phyloP scores from a whole-genome alignment of 2,113 vertebrate genomes.

The Podilymbus podiceps region DNA sequence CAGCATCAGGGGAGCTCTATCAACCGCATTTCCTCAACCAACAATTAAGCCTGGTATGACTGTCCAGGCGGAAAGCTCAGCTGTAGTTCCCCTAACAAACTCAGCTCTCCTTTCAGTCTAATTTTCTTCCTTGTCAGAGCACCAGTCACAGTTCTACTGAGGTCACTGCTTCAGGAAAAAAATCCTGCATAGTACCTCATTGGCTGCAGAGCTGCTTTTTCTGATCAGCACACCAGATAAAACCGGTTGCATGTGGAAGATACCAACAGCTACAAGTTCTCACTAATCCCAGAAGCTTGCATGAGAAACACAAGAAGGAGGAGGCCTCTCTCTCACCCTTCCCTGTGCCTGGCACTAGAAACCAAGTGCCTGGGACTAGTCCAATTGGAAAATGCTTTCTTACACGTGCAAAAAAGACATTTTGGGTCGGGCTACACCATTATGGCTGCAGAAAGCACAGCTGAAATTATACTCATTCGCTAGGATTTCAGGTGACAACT shows the following conservation, averaged over 20 bases:
- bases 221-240: background rate
- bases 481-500: background rate
- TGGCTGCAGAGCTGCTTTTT: background rate
- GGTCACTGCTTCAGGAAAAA: background rate
- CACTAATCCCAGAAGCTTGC: background rate
- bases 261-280: background rate
- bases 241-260: background rate
- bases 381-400: fast-evolving
- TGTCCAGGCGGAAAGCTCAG: background rate
- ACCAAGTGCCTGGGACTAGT: fast-evolving
- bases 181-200: background rate
- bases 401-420: background rate
- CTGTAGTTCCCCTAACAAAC: background rate
- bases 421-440: background rate
- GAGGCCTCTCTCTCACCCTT: background rate
- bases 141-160: background rate
- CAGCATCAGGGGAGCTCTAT: background rate
- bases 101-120: background rate
- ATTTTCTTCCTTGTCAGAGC: background rate
- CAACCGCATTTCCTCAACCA: background rate
- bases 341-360: background rate
- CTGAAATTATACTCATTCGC: background rate
- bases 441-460: background rate
- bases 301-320: background rate
- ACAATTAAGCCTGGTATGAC: background rate